A percentile compares a stretch with the other conserved stretches of the same genome.
Conservation (phyloP, 2,888 invertebrate species). For the Schizotus pectinicornis region DNA sequence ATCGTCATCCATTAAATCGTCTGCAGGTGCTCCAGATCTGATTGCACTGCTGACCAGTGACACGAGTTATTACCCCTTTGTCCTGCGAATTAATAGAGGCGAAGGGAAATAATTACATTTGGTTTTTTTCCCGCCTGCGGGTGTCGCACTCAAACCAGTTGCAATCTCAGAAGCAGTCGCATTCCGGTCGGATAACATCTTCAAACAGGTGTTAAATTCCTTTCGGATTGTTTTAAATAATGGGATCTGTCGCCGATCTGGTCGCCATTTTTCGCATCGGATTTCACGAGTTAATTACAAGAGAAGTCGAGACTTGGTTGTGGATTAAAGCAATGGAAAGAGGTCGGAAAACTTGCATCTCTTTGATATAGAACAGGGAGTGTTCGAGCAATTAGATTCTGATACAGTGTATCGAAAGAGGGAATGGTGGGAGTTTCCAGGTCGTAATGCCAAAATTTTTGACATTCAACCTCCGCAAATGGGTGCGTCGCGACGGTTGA, state of each 20-base stretch:
- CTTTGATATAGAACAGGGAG: too few relatives aligned
- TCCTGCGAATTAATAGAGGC: conserved; percentile 37
- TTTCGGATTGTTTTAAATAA: conserved; percentile 45
- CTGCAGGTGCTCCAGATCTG: too few relatives aligned
- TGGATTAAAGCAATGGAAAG: too few relatives aligned
- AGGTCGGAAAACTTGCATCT: too few relatives aligned
- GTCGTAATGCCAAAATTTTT: too few relatives aligned
- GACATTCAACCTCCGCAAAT: not conserved
- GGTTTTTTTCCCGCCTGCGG: conserved; percentile 42
- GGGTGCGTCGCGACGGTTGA: not conserved
- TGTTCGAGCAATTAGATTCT: too few relatives aligned
- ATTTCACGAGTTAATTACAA: too few relatives aligned
- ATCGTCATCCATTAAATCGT: too few relatives aligned
- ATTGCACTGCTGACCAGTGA: not conserved
- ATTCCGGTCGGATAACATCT: conserved; percentile 46
- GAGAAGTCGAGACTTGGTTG: too few relatives aligned
- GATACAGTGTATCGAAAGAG: too few relatives aligned
- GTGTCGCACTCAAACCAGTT: conserved; percentile 44
- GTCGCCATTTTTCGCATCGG: conserved; percentile 11
- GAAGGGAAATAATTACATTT: conserved; percentile 45
- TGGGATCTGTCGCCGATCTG: conserved; percentile 32
- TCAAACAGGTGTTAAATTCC: conserved; percentile 50
- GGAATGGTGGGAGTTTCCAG: too few relatives aligned
- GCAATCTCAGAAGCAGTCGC: conserved; percentile 41
- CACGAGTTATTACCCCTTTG: conserved; percentile 2